Percentiles rank a stretch among this genome's conserved stretches.
These are phyloP conservation scores for Falco rusticolus DNA, from an alignment of 2,797 vertebrate genomes.

Conservation along the genomic window DNA sequence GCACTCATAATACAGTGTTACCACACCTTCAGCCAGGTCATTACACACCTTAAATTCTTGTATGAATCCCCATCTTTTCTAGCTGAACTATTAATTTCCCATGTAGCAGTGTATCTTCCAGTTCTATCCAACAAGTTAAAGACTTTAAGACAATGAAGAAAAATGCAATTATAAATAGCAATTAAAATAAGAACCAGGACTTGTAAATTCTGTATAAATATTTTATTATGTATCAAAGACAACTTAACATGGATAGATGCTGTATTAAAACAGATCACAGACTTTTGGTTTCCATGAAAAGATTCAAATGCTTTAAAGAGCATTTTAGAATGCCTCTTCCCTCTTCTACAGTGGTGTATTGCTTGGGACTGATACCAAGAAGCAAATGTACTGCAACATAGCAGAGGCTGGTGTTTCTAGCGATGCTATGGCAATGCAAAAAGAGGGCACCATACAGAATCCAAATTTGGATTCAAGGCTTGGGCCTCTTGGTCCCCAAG, in stretches of 20 bases:
- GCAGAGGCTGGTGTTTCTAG: not conserved
- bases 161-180: not conserved
- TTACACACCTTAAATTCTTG: not conserved
- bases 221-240: constrained; percentile 60
- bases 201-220: constrained; percentile 54
- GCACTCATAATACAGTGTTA: not conserved
- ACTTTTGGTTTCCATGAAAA: constrained; percentile 8
- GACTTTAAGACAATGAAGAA: not conserved
- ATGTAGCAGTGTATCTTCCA: not conserved
- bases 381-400: not conserved
- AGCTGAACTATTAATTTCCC: not conserved
- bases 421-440: not conserved
- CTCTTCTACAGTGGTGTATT: not conserved
- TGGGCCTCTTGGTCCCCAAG: not conserved
- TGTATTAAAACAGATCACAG: constrained; percentile 22
- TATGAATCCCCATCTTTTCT: not conserved
- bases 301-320: constrained; percentile 5
- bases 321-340: not conserved
- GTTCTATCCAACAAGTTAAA: not conserved
- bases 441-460: not conserved
- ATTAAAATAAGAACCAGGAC: not conserved
- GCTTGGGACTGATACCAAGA: not conserved
- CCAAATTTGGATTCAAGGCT: not conserved
- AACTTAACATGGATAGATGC: constrained; percentile 17
- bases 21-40: not conserved